phyloP scores from a whole-genome alignment of 2,113 vertebrate species.

The Anseranas semipalmata region DNA sequence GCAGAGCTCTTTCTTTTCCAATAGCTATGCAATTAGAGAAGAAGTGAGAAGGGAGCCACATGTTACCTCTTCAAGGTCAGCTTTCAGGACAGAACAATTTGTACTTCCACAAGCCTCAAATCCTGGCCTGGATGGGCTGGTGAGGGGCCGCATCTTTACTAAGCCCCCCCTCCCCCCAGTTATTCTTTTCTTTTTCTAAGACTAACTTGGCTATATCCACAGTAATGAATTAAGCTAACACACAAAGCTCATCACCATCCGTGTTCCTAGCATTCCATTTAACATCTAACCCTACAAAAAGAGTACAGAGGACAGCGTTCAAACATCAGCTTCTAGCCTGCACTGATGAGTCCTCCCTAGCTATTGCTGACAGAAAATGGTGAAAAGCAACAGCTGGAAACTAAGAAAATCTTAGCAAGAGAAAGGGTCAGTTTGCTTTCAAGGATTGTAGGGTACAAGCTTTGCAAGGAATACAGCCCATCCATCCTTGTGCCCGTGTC shows the following conservation, averaged over 20 bases:
- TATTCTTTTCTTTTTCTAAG: background rate
- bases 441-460: background rate
- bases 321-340: background rate
- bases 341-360: background rate
- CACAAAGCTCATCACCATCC: background rate
- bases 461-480: background rate
- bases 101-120: background rate
- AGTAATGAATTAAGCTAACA: background rate
- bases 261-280: background rate
- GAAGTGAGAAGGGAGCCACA: background rate
- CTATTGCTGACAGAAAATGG: background rate
- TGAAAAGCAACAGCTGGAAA: background rate
- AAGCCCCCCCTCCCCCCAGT: background rate
- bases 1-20: background rate
- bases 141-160: background rate
- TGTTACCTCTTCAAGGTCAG: conserved; percentile 5
- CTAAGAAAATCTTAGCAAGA: background rate
- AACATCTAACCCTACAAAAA: background rate
- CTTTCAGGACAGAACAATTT: background rate
- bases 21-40: background rate
- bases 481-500: too few relatives aligned
- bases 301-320: background rate
- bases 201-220: background rate
- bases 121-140: background rate
- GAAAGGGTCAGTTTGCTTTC: background rate